Evolutionary conservation across 2,113 vertebrate species (phyloP), one percentile per base, ranked within the genome.

Genomic region (Atherinomorus stipes): DNA sequence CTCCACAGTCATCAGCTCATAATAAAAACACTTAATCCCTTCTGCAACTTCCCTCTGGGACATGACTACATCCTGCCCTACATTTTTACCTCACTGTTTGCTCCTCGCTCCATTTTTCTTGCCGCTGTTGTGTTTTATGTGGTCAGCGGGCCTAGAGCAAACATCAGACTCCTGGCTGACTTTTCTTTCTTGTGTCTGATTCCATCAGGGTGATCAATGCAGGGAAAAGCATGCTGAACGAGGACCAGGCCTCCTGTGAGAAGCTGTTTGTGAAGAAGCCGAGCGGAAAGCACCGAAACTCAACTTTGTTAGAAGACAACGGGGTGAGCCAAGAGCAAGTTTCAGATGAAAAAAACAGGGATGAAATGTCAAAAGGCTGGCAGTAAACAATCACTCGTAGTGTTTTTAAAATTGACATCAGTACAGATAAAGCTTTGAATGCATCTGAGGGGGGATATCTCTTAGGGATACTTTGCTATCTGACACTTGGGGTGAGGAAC

Each of bases 191-290:
- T 25, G 1, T 62, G 0, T 80, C 51, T 62, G 4, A 60, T 53
- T 66, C 70, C 64, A 12, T 52, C 93, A 99, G 98, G 93, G 98
- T 98, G 88, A 98, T 99, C 87, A 99, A 99, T 22, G 97, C 97
- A 0, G 98, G 98, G 59, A 99, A 99, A 92, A 99, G 98, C 91
- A 96, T 96, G 89, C 94, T 98, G 91, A 99, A 99, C 0, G 98
- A 99, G 85, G 98, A 99, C 91, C 98, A 99, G 94, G 98, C 97
- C 0, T 96, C 95, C 15, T 98, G 97, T 18, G 96, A 99, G 83
- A 95, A 96, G 78, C 90, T 99, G 78, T 94, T 93, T 42, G 94
- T 98, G 89, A 96, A 93, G 91, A 95, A 93, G 78, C 91, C 90
- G 7, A 93, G 80, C 4, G 63, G 89, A 49, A 95, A 94, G 81